Evolutionary conservation across 2,797 vertebrate genomes (phyloP), one percentile per base, ranked within the genome.

Genomic region (Ataeniobius toweri): DNA sequence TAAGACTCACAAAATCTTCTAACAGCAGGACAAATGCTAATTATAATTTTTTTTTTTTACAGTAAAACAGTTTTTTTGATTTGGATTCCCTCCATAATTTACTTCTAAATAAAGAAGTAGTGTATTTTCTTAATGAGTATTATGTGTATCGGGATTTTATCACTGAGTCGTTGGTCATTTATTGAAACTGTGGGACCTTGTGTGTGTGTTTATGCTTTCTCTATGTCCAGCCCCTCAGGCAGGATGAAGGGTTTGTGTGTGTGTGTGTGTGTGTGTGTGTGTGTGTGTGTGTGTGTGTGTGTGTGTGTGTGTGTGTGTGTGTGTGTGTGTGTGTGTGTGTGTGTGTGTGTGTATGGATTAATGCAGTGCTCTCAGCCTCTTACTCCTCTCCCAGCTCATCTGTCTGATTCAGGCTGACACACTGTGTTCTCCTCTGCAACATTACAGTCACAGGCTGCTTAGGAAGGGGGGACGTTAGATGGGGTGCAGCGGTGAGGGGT

Each of bases 341-440:
- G 63, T 82, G 75, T 74, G 63, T 85, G 72, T 82, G 81, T 76
- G 76, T 85, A 85, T 83, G 85, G 85, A 87, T 91, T 92, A 93
- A 92, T 93, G 90, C 68, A 65, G 83, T 80, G 78, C 91, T 94
- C 91, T 90, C 91, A 89, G 89, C 92, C 92, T 94, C 89, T 92
- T 93, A 88, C 93, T 93, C 81, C 51, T 89, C 85, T 89, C 89
- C 86, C 90, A 86, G 89, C 92, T 94, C 93, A 90, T 94, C 93
- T 88, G 88, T 94, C 92, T 94, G 93, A 94, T 94, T 94, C 91
- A 92, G 83, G 78, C 88, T 94, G 94, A 94, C 93, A 92, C 92
- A 89, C 91, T 90, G 88, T 88, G 90, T 92, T 94, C 92, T 93
- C 91, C 91, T 94, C 90, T 91, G 89, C 87, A 93, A 90, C 88